Evolutionary conservation across 2,888 invertebrate genomes (phyloP).

Genomic region (Drosophila lutescens): DNA sequence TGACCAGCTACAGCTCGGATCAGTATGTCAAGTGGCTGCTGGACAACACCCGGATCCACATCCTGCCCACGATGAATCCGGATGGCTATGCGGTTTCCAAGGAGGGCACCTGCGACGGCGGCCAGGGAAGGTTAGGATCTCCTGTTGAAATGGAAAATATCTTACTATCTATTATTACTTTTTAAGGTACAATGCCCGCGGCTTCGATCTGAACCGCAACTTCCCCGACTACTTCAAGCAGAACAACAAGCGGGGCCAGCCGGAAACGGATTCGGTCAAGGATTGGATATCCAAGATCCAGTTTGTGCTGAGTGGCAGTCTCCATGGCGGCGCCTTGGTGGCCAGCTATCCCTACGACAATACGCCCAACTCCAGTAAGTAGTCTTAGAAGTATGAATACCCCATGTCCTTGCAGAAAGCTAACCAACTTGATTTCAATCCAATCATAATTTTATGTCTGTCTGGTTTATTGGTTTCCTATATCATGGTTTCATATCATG

Average conservation of each 20-base stretch:
- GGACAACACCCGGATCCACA: conserved; percentile 97
- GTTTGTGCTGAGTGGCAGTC: conserved; percentile 96
- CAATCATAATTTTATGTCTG: neutral
- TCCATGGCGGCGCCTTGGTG: conserved; percentile 96
- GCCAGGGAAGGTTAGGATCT: conserved; percentile 88
- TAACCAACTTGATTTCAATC: neutral
- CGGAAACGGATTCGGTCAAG: conserved; percentile 97
- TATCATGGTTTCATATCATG: no score
- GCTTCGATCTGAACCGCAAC: conserved; percentile 96
- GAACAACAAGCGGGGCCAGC: conserved; percentile 94
- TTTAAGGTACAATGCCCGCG: conserved; percentile 91
- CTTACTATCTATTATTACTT: no score
- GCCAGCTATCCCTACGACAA: conserved; percentile 99
- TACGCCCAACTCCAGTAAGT: conserved; percentile 96
- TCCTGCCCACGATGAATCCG: conserved; percentile 99
- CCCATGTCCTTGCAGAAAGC: conserved; percentile 1
- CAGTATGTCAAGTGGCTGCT: conserved; percentile 95
- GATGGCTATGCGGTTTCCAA: conserved; percentile 97
- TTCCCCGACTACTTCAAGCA: conserved; percentile 97
- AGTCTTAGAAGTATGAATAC: conserved; percentile 57
- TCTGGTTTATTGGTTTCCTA: neutral
- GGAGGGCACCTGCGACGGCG: conserved; percentile 94
- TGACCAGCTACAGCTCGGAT: conserved; percentile 92
- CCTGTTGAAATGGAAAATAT: neutral
- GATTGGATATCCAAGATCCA: conserved; percentile 97